Percentiles rank a stretch among this genome's conserved stretches.
Conservation (phyloP, 2,113 vertebrate genomes). For the Myiagra hebetior region DNA sequence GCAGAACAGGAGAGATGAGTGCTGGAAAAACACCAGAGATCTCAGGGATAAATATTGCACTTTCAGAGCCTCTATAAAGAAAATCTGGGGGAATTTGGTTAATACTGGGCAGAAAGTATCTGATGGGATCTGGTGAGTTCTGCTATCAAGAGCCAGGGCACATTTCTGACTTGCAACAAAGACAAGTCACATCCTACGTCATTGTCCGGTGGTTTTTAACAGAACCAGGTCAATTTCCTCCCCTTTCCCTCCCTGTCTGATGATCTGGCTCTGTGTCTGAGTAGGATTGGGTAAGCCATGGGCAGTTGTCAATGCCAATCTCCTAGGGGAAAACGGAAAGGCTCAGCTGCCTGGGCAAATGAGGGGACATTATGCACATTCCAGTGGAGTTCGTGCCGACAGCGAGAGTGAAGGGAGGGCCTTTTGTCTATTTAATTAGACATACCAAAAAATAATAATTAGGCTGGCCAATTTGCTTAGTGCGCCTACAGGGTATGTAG, state of each 20-base stretch:
- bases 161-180: neutral
- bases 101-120: neutral
- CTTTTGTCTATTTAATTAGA: constrained; percentile 64
- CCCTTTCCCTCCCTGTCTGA: neutral
- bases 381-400: neutral
- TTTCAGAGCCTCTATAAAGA: neutral
- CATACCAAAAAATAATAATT: constrained; percentile 67
- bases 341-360: constrained; percentile 36
- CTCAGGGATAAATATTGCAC: neutral
- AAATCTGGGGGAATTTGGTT: neutral
- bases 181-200: neutral
- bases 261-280: neutral
- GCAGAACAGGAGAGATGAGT: neutral
- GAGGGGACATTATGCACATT: constrained; percentile 40
- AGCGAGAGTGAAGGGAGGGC: constrained; percentile 19
- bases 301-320: neutral
- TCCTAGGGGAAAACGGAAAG: neutral
- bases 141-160: neutral
- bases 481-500: constrained; percentile 32
- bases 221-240: neutral
- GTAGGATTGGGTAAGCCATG: neutral
- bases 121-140: neutral
- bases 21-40: neutral
- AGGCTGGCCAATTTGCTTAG: constrained; percentile 58
- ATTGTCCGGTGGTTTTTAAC: neutral